Conservation (phyloP, 1,140 invertebrate species). For the Sminthurides bifidus region DNA sequence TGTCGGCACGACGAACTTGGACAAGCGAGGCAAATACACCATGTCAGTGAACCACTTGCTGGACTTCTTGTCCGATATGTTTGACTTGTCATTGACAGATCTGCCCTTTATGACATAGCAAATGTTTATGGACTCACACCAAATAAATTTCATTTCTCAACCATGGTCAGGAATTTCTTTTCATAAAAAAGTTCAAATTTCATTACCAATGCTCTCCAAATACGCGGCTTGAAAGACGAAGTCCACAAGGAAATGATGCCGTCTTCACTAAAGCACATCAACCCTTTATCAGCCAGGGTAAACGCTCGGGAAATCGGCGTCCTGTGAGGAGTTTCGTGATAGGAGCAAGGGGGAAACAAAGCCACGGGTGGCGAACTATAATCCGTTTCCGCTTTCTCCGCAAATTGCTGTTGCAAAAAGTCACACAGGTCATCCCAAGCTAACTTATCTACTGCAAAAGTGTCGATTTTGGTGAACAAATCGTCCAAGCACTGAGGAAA, state of each 20-base stretch:
- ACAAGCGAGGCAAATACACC: not conserved
- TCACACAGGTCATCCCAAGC: conserved; percentile 17
- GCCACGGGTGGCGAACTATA: conserved; percentile 14
- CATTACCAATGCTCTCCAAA: conserved; percentile 12
- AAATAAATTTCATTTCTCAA: too few species aligned
- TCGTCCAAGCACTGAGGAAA: conserved; percentile 8
- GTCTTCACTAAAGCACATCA: conserved; percentile 15
- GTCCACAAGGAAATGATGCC: conserved; percentile 15
- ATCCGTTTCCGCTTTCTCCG: conserved; percentile 20
- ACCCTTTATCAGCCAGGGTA: conserved; percentile 9
- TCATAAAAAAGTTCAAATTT: not conserved
- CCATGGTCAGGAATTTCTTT: not conserved
- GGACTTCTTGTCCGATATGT: conserved; percentile 13
- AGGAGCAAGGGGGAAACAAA: not conserved
- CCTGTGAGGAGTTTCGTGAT: conserved; percentile 12
- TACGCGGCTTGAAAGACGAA: conserved; percentile 10
- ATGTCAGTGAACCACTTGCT: conserved; percentile 17
- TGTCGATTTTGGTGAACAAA: conserved; percentile 17
- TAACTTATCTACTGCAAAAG: conserved; percentile 7
- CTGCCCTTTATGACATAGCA: too few species aligned
- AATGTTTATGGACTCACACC: too few species aligned
- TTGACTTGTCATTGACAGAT: too few species aligned
- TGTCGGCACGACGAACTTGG: conserved; percentile 9
- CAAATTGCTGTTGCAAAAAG: conserved; percentile 17
- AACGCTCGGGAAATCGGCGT: conserved; percentile 13